Percentiles rank a stretch among this genome's conserved stretches.
Conservation (phyloP, 2,888 invertebrate species). For the Notodonta dromedarius region DNA sequence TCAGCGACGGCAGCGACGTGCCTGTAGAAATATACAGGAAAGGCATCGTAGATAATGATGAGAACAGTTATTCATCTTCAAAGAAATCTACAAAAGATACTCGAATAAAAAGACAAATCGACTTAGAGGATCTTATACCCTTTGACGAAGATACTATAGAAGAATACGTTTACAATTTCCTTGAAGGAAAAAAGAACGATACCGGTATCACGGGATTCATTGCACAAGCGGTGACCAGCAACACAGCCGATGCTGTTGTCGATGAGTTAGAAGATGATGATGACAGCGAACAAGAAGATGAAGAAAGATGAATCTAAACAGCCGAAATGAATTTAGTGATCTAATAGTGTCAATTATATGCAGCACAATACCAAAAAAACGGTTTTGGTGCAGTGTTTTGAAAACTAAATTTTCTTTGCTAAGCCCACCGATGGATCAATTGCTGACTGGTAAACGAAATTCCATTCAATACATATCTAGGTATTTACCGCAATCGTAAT, state of each 20-base stretch:
- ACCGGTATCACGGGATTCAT: constrained; percentile 70
- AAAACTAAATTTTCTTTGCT: constrained; percentile 21
- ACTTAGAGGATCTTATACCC: constrained; percentile 72
- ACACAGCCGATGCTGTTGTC: constrained; percentile 51
- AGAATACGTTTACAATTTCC: constrained; percentile 69
- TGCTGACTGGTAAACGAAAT: background rate
- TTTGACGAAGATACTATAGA: constrained; percentile 75
- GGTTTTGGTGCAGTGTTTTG: constrained; percentile 42
- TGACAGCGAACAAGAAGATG: constrained; percentile 49
- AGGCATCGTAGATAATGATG: constrained; percentile 84
- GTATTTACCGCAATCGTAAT: no score
- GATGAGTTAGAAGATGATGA: constrained; percentile 63
- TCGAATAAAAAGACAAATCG: constrained; percentile 66
- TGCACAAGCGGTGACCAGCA: constrained; percentile 70
- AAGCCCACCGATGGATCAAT: constrained; percentile 36
- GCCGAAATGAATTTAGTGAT: constrained; percentile 22
- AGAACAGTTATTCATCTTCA: constrained; percentile 57
- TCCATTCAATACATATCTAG: no score
- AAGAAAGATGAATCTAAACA: constrained; percentile 54
- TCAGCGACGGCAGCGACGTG: constrained; percentile 79
- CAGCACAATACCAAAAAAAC: constrained; percentile 59
- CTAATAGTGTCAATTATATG: constrained; percentile 42
- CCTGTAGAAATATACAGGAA: constrained; percentile 84
- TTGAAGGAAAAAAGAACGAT: constrained; percentile 68
- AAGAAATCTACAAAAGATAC: constrained; percentile 42